Conservation (phyloP, 2,113 vertebrate species). For the Crotophaga sulcirostris region DNA sequence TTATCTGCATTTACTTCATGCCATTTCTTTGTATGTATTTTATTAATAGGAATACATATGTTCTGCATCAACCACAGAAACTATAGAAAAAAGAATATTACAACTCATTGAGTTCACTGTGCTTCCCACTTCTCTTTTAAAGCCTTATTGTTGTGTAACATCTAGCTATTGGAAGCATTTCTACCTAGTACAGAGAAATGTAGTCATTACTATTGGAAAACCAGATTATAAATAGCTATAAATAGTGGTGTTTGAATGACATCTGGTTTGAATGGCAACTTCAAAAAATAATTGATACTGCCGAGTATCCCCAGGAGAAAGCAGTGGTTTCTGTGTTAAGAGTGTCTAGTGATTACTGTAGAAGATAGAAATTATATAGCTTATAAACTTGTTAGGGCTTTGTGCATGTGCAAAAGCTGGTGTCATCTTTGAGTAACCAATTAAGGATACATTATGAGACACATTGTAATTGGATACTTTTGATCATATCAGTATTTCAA, state of each 20-base stretch:
- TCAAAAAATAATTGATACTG: background rate
- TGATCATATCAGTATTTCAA: background rate
- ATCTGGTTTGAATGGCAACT: background rate
- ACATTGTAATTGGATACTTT: background rate
- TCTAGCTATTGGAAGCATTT: background rate
- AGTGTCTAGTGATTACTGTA: background rate
- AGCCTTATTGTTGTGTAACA: background rate
- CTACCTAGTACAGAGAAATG: background rate
- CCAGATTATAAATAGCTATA: background rate
- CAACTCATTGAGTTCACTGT: background rate
- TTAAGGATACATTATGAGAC: background rate
- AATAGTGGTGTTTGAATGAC: background rate
- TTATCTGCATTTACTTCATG: background rate
- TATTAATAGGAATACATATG: background rate
- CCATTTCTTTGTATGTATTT: background rate
- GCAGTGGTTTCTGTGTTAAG: background rate
- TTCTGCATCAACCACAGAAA: background rate
- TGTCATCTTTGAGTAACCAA: background rate
- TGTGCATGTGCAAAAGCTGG: background rate
- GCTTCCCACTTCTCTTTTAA: background rate
- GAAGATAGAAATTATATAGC: background rate
- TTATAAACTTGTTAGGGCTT: background rate
- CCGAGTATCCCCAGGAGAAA: background rate
- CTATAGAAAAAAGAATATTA: background rate
- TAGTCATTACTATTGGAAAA: background rate